Conservation (phyloP, 2,797 vertebrate genomes). For the Cossypha dichroa region DNA sequence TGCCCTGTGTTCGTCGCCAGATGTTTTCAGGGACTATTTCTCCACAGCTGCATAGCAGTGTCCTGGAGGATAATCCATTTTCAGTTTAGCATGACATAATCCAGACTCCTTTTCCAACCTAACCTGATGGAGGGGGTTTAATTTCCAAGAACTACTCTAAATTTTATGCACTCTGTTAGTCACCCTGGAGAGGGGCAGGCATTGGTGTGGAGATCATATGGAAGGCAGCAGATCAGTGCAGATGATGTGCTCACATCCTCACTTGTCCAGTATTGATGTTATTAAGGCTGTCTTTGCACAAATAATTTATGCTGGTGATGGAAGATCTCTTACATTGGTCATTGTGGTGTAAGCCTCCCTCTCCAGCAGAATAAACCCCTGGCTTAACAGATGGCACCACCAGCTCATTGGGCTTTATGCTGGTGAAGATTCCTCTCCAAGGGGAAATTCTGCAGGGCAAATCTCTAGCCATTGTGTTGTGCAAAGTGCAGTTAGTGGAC, state of each 20-base stretch:
- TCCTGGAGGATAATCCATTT: neutral
- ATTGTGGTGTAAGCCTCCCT: neutral
- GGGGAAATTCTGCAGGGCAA: conserved; percentile 33
- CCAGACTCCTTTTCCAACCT: neutral
- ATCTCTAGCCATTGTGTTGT: neutral
- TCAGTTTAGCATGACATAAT: neutral
- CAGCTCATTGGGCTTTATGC: neutral
- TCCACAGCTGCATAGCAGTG: neutral
- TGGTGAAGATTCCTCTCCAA: conserved; percentile 14
- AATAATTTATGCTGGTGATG: neutral
- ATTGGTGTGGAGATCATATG: neutral
- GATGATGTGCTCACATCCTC: neutral
- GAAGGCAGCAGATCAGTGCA: neutral
- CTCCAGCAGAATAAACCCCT: neutral
- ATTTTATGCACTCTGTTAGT: neutral
- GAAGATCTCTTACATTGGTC: neutral
- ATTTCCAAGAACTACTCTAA: neutral
- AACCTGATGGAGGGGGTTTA: neutral
- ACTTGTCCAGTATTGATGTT: neutral
- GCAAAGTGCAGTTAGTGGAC: conserved; percentile 32
- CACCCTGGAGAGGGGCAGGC: neutral
- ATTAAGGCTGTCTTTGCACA: neutral
- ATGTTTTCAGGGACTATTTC: neutral
- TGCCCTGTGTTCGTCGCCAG: fast-evolving
- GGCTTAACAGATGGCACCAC: conserved; percentile 30